phyloP scores from a whole-genome alignment of 1,140 invertebrate genomes.

The Lerema accius region DNA sequence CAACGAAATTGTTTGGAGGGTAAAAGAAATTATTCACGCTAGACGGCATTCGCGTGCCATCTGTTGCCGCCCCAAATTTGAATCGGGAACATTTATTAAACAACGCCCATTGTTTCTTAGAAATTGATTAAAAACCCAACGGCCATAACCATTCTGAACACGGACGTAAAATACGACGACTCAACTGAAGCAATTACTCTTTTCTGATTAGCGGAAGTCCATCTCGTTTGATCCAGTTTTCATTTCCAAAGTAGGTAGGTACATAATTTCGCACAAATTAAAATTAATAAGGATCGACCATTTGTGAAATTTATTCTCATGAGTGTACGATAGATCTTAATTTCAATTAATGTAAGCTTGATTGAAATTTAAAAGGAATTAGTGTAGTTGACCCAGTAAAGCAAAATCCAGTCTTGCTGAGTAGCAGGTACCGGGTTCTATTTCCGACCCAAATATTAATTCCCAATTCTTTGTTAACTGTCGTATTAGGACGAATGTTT shows the following conservation, averaged over 20 bases:
- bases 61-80: conserved; percentile 32
- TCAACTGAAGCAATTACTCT: conserved; percentile 27
- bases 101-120: conserved; percentile 34
- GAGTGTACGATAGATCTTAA: too few relatives aligned
- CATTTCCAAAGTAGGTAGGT: conserved; percentile 19
- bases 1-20: conserved; percentile 28
- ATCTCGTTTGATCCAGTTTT: conserved; percentile 20
- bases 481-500: too few relatives aligned
- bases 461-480: too few relatives aligned
- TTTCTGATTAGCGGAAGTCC: conserved; percentile 21
- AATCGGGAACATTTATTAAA: conserved; percentile 37
- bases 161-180: conserved; percentile 25
- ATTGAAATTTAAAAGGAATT: too few relatives aligned
- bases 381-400: too few relatives aligned
- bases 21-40: conserved; percentile 32
- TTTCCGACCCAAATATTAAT: too few relatives aligned
- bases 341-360: too few relatives aligned
- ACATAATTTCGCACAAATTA: conserved; percentile 1
- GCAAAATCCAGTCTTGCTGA: too few relatives aligned
- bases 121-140: conserved; percentile 31
- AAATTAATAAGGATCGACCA: too few relatives aligned
- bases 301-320: too few relatives aligned
- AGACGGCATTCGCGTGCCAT: conserved; percentile 27
- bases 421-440: too few relatives aligned
- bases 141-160: conserved; percentile 28